phyloP scores from a whole-genome alignment of 2,113 vertebrate species.

The Vidua macroura region DNA sequence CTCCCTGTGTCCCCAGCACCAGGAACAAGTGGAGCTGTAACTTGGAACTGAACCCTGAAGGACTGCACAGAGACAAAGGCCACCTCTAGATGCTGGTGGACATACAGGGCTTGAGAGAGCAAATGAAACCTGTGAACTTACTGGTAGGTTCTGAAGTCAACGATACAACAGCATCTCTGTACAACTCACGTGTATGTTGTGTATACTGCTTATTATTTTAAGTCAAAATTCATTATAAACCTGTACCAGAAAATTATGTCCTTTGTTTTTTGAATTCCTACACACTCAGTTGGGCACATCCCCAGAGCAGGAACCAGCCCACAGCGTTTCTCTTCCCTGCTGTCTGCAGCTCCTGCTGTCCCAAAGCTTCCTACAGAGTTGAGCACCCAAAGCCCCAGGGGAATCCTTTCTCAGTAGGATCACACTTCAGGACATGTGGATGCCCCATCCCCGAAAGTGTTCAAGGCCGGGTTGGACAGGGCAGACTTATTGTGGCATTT shows the following conservation, averaged over 20 bases:
- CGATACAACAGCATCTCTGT: conserved; percentile 22
- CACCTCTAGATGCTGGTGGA: neutral
- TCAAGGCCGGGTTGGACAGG: neutral
- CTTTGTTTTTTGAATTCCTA: conserved; percentile 32
- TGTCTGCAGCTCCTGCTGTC: neutral
- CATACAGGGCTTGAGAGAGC: neutral
- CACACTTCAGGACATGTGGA: neutral
- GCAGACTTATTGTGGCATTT: conserved; percentile 71
- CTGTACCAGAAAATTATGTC: conserved; percentile 38
- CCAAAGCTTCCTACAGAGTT: neutral
- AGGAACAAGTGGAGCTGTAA: neutral
- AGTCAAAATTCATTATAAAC: conserved; percentile 67
- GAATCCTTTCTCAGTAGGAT: neutral
- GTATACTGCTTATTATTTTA: conserved; percentile 75
- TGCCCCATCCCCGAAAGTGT: neutral
- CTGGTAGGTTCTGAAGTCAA: conserved; percentile 25
- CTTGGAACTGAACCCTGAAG: neutral
- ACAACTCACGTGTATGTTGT: conserved; percentile 66
- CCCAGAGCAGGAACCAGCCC: neutral
- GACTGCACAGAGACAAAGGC: neutral
- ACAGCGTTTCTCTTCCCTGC: fast-evolving
- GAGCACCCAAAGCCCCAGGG: neutral
- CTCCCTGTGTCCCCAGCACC: neutral
- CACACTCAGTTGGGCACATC: fast-evolving
- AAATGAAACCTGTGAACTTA: neutral